Evolutionary conservation across 2,797 vertebrate species (phyloP).

Genomic region (Emydoidea blandingii): DNA sequence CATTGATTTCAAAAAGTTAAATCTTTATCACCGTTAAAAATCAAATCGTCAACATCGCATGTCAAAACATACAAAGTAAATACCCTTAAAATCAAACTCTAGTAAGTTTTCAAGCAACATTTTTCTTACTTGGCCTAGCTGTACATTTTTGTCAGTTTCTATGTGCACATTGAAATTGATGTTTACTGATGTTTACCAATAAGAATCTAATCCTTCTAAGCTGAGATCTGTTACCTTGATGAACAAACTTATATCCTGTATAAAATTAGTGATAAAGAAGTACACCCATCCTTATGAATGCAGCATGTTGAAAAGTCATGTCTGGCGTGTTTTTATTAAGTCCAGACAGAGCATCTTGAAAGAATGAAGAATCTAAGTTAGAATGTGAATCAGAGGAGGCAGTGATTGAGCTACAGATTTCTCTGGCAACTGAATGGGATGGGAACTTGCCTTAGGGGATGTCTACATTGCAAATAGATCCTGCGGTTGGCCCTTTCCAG

Average conservation of each 20-base stretch:
- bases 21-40: not conserved
- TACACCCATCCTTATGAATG: not conserved
- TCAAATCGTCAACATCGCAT: not conserved
- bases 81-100: not conserved
- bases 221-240: not conserved
- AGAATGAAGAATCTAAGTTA: not conserved
- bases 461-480: not conserved
- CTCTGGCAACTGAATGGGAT: constrained; percentile 9
- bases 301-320: not conserved
- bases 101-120: not conserved
- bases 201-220: not conserved
- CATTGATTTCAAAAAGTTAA: not conserved
- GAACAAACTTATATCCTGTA: not conserved
- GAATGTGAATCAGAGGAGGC: not conserved
- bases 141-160: not conserved
- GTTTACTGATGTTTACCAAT: not conserved
- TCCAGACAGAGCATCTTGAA: not conserved
- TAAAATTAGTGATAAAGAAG: not conserved
- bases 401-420: not conserved
- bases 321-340: not conserved
- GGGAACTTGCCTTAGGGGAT: not conserved
- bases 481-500: not conserved
- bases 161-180: not conserved
- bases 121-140: not conserved
- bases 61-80: not conserved